Evolutionary conservation across 2,797 vertebrate species (phyloP).

Genomic region (Capromys pilorides): DNA sequence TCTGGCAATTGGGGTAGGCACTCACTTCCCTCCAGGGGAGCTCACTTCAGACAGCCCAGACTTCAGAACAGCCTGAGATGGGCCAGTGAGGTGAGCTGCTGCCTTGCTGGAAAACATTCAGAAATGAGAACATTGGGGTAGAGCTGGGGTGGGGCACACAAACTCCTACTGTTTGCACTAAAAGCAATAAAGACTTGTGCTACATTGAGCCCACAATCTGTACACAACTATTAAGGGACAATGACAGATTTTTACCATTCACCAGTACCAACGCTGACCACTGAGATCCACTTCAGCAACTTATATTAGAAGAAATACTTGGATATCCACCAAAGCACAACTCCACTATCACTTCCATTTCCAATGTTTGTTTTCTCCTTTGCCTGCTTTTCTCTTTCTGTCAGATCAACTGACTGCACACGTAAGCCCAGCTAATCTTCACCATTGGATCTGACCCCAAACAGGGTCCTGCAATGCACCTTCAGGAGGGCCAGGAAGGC

Average conservation of each 20-base stretch:
- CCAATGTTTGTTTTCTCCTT: conserved; percentile 5
- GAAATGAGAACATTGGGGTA: background rate
- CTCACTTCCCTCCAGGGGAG: background rate
- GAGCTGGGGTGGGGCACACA: background rate
- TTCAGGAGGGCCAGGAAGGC: conserved; percentile 9
- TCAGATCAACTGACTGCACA: conserved; percentile 51
- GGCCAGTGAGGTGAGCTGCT: too few species aligned
- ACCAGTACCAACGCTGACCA: conserved; percentile 27
- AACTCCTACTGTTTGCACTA: background rate
- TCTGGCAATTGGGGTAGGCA: background rate
- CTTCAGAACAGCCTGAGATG: background rate
- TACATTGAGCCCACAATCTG: background rate
- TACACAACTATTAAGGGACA: background rate
- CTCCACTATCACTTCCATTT: background rate
- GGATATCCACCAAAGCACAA: background rate
- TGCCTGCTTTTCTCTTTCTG: background rate
- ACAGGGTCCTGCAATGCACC: conserved; percentile 52
- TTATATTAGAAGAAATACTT: conserved; percentile 1
- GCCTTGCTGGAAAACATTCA: background rate
- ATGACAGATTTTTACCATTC: conserved; percentile 36
- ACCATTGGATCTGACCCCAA: conserved; percentile 54
- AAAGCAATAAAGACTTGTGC: background rate
- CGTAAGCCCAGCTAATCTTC: conserved; percentile 58
- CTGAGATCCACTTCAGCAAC: conserved; percentile 24
- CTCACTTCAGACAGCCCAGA: background rate